A percentile compares a stretch with the other conserved stretches of the same genome.
Evolutionary conservation across 2,797 vertebrate species (phyloP).

Genomic region (Enteromius anoplus): DNA sequence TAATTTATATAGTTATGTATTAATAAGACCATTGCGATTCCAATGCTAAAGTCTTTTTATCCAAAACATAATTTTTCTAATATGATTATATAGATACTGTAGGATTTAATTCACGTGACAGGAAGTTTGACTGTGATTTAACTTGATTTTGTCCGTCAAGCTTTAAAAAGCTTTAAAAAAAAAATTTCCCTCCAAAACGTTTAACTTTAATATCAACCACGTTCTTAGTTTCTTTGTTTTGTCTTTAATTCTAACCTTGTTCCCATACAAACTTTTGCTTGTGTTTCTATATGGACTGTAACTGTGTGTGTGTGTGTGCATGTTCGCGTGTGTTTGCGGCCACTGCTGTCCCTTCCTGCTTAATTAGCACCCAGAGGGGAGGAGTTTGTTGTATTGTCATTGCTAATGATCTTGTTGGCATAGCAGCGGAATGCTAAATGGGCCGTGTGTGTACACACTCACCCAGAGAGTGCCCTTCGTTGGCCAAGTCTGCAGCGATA

Average conservation of each 20-base stretch:
- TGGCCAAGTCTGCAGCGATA: conserved; percentile 72
- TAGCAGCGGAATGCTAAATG: conserved; percentile 79
- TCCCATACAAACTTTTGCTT: conserved; percentile 24
- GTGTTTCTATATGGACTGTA: conserved; percentile 37
- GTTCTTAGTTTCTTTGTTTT: not conserved
- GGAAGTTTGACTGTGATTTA: not conserved
- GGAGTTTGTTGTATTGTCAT: conserved; percentile 77
- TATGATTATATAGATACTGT: too few species aligned
- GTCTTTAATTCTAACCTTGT: not conserved
- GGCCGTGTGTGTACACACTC: conserved; percentile 69
- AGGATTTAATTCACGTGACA: too few species aligned
- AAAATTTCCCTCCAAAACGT: not conserved
- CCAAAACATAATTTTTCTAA: too few species aligned
- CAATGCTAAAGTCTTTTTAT: not conserved
- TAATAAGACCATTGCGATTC: not conserved
- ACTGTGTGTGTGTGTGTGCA: not conserved
- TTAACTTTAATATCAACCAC: not conserved
- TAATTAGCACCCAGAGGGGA: conserved; percentile 73
- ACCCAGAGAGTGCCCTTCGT: conserved; percentile 43
- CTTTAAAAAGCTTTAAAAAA: not conserved
- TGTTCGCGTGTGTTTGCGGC: conserved; percentile 52
- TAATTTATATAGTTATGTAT: too few species aligned
- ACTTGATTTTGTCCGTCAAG: not conserved
- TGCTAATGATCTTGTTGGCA: conserved; percentile 80
- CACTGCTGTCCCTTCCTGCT: conserved; percentile 65